These are phyloP conservation scores for Lepidurus couesii DNA, from an alignment of 1,140 invertebrate genomes.

Conservation along the genomic window DNA sequence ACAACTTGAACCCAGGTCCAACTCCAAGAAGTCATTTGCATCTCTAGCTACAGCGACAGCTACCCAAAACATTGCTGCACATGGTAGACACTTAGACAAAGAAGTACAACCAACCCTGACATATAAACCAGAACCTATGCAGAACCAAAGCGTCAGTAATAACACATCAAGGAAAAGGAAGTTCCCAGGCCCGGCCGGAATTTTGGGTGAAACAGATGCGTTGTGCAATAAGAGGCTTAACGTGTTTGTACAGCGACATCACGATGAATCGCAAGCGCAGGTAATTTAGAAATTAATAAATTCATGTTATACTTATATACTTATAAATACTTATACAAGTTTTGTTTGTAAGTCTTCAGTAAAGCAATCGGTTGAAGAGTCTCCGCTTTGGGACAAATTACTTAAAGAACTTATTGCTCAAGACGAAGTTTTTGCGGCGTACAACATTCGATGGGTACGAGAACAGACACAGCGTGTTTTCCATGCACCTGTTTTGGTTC, in stretches of 20 bases:
- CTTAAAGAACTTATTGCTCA: not conserved
- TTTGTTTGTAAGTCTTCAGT: not conserved
- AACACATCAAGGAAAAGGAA: not conserved
- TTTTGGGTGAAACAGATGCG: not conserved
- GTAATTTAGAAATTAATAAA: too few species aligned
- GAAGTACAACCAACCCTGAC: not conserved
- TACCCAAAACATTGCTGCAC: not conserved
- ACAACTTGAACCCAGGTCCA: too few species aligned
- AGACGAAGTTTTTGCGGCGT: not conserved
- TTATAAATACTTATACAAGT: not conserved
- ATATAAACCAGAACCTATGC: not conserved
- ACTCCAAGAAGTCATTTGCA: too few species aligned
- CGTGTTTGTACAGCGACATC: not conserved
- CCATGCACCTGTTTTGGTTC: conserved; percentile 13
- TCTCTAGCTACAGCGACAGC: too few species aligned
- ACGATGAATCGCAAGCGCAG: too few species aligned
- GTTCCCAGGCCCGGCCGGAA: not conserved
- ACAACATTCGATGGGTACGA: not conserved
- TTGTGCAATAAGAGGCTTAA: not conserved
- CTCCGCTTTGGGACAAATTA: not conserved
- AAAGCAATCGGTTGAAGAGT: not conserved
- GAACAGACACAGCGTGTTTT: not conserved
- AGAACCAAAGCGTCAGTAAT: not conserved
- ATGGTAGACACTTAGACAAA: not conserved
- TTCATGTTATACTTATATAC: too few species aligned